Conservation (phyloP, 1,140 invertebrate genomes). For the Caligus rogercresseyi region DNA sequence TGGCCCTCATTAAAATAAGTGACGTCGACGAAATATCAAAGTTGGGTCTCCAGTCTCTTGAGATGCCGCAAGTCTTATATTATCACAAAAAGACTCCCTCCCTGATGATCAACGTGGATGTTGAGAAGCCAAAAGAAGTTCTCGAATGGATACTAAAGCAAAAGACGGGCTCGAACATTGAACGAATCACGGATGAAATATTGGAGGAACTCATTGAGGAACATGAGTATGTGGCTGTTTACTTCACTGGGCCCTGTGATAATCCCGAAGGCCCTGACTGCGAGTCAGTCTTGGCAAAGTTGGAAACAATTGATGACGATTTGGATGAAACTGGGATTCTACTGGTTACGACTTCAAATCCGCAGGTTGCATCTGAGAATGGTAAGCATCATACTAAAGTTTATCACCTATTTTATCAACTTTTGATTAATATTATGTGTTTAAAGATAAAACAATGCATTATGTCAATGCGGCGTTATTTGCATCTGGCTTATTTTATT, state of each 20-base stretch:
- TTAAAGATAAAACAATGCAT: too few species aligned
- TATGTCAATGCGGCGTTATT: too few species aligned
- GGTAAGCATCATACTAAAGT: conserved; percentile 28
- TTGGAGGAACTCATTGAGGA: conserved; percentile 62
- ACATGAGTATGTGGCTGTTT: conserved; percentile 78
- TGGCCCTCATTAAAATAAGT: conserved; percentile 37
- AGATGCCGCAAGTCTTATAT: conserved; percentile 53
- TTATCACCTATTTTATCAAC: too few species aligned
- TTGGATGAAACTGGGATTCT: conserved; percentile 78
- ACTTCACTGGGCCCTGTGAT: conserved; percentile 42
- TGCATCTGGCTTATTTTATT: too few species aligned
- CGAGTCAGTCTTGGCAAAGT: conserved; percentile 58
- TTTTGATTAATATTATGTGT: too few species aligned
- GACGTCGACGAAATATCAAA: conserved; percentile 70
- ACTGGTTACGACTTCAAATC: conserved; percentile 81
- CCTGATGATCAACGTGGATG: conserved; percentile 50
- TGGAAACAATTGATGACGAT: conserved; percentile 85
- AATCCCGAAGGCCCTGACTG: conserved; percentile 33
- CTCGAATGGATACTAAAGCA: conserved; percentile 71
- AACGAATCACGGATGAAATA: conserved; percentile 85
- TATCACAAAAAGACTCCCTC: conserved; percentile 77
- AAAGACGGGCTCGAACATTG: conserved; percentile 71
- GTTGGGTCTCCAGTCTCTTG: conserved; percentile 64
- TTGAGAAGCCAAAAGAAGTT: conserved; percentile 77
- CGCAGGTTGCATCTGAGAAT: conserved; percentile 60